Conservation (phyloP, 2,888 invertebrate species). For the Seira ritae region DNA sequence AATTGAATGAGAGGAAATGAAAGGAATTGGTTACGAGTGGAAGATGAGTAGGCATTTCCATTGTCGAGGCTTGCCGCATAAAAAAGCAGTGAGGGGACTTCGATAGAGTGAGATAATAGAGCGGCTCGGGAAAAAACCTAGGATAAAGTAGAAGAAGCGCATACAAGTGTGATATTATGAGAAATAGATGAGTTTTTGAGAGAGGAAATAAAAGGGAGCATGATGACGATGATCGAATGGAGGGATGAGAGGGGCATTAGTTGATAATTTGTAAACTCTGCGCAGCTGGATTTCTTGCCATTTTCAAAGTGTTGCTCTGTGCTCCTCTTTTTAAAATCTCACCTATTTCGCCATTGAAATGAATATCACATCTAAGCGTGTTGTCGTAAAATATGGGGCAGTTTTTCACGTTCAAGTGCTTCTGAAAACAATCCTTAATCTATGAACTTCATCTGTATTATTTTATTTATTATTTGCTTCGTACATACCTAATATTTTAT, state of each 20-base stretch:
- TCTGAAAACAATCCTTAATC: conserved; percentile 41
- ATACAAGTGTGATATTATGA: conserved; percentile 63
- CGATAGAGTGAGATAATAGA: conserved; percentile 39
- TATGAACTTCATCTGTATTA: conserved; percentile 49
- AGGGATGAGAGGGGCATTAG: conserved; percentile 54
- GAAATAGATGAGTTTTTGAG: conserved; percentile 57
- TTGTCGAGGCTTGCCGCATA: conserved; percentile 38
- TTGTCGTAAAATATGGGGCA: conserved; percentile 48
- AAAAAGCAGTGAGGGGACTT: conserved; percentile 28
- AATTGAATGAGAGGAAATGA: conserved; percentile 35
- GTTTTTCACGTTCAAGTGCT: conserved; percentile 50
- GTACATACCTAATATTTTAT: conserved; percentile 6
- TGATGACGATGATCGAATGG: conserved; percentile 26
- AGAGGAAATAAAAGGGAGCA: conserved; percentile 18
- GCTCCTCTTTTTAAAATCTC: conserved; percentile 25
- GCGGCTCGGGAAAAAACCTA: conserved; percentile 18
- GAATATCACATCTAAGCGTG: too few species aligned
- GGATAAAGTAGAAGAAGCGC: conserved; percentile 47
- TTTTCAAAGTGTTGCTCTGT: conserved; percentile 38
- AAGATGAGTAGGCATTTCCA: conserved; percentile 49
- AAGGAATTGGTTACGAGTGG: neutral
- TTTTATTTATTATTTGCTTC: neutral
- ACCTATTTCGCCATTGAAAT: conserved; percentile 22
- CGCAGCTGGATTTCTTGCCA: conserved; percentile 57
- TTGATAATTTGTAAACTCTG: conserved; percentile 64